These are phyloP conservation scores for Plebejus argus DNA, from an alignment of 2,888 invertebrate species.

Conservation along the genomic window DNA sequence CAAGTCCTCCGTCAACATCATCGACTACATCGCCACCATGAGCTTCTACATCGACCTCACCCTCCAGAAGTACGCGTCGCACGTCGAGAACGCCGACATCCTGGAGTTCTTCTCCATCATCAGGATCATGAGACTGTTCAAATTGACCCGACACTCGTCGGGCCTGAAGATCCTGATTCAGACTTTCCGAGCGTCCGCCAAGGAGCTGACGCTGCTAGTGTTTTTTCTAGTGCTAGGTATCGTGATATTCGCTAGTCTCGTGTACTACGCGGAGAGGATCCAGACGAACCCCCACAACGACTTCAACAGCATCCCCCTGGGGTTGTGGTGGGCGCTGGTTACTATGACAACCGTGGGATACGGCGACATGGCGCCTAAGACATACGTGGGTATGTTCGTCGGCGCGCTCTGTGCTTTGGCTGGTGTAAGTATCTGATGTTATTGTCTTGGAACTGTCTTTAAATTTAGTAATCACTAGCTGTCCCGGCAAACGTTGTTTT, in stretches of 20 bases:
- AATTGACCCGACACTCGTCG: constrained; percentile 97
- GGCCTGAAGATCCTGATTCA: constrained; percentile 99
- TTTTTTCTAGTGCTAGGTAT: constrained; percentile 99
- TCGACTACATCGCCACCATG: constrained; percentile 99
- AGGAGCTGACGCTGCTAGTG: constrained; percentile 96
- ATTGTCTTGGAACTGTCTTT: background rate
- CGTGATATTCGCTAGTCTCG: constrained; percentile 98
- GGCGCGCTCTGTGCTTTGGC: constrained; percentile 98
- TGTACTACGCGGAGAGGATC: constrained; percentile 98
- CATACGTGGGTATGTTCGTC: constrained; percentile 99
- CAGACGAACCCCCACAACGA: constrained; percentile 97
- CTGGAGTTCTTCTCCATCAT: constrained; percentile 99
- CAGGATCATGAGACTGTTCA: constrained; percentile 98
- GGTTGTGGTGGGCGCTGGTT: constrained; percentile 99
- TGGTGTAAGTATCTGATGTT: constrained; percentile 85
- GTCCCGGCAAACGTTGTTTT: too few species aligned
- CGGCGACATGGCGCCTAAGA: constrained; percentile 99
- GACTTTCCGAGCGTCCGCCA: constrained; percentile 97
- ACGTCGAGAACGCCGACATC: constrained; percentile 96
- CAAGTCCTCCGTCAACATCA: constrained; percentile 98
- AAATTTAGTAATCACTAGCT: background rate
- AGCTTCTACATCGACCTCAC: constrained; percentile 98
- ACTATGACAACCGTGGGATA: constrained; percentile 99
- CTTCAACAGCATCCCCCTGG: constrained; percentile 98
- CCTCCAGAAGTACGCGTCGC: constrained; percentile 93